Evolutionary conservation across 2,888 invertebrate genomes (phyloP).

Genomic region (Trilocha varians): DNA sequence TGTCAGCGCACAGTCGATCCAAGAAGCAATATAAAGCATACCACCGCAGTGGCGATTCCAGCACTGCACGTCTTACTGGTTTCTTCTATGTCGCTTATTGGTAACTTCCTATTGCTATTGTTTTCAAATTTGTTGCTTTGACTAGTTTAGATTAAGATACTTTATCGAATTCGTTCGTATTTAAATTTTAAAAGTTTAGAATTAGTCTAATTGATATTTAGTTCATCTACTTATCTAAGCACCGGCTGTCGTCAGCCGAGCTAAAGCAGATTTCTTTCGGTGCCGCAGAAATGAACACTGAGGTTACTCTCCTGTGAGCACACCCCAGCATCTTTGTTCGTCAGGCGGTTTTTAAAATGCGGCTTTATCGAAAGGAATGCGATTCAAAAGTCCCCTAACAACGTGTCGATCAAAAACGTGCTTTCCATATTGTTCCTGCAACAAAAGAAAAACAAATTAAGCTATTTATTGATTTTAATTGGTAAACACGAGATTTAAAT

Average conservation of each 20-base stretch:
- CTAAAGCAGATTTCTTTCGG: conserved; percentile 46
- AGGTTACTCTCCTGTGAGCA: conserved; percentile 58
- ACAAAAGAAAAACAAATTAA: conserved; percentile 49
- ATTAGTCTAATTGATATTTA: conserved; percentile 32
- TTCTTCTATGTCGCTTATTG: conserved; percentile 37
- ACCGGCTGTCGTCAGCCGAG: conserved; percentile 68
- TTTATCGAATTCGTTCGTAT: conserved; percentile 14
- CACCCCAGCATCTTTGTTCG: conserved; percentile 69
- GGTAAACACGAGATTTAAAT: conserved; percentile 27
- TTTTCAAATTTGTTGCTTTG: conserved; percentile 39
- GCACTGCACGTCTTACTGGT: conserved; percentile 32
- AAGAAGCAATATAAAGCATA: conserved; percentile 71
- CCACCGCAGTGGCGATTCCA: conserved; percentile 63
- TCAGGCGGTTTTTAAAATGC: conserved; percentile 37
- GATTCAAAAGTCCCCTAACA: conserved; percentile 31
- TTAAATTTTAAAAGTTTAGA: conserved; percentile 19
- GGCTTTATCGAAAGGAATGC: conserved; percentile 26
- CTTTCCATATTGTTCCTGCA: conserved; percentile 65
- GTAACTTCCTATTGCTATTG: conserved; percentile 56
- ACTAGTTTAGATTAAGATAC: conserved; percentile 48
- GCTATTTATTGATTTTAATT: conserved; percentile 32
- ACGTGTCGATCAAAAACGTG: conserved; percentile 27
- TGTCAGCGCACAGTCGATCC: conserved; percentile 74
- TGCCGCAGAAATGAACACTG: conserved; percentile 39
- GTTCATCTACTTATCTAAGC: conserved; percentile 65